phyloP scores from a whole-genome alignment of 2,888 invertebrate genomes.

The Xanthostigma xanthostigma region DNA sequence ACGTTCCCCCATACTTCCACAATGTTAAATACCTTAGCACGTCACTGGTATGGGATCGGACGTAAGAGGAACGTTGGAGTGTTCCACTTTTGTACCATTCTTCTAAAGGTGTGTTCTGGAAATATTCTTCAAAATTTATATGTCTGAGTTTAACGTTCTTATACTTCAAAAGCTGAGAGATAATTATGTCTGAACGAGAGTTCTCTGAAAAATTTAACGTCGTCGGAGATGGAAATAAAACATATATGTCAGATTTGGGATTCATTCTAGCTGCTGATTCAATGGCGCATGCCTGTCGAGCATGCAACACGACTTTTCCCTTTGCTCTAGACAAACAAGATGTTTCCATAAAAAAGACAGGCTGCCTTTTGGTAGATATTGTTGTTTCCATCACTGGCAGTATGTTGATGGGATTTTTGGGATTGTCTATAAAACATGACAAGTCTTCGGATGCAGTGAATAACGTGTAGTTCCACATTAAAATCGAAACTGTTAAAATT shows the following conservation, averaged over 20 bases:
- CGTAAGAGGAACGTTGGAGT: conserved; percentile 37
- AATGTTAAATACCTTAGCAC: conserved; percentile 47
- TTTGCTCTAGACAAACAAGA: conserved; percentile 33
- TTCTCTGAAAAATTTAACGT: conserved; percentile 19
- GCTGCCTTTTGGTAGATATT: conserved; percentile 23
- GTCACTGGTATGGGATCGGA: conserved; percentile 46
- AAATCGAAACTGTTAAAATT: no score
- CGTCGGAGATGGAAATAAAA: conserved; percentile 35
- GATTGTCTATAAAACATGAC: conserved; percentile 3
- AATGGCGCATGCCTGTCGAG: conserved; percentile 50
- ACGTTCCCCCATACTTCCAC: conserved; percentile 64
- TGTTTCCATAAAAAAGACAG: conserved; percentile 54
- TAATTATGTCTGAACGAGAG: conserved; percentile 19
- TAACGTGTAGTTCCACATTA: no score
- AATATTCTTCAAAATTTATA: conserved; percentile 34
- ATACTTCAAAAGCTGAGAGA: conserved; percentile 28
- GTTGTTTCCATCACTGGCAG: conserved; percentile 11
- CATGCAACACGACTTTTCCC: conserved; percentile 30
- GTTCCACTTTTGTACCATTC: conserved; percentile 32
- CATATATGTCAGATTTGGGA: conserved; percentile 37
- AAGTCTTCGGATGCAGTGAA: background rate
- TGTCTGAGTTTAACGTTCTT: conserved; percentile 35
- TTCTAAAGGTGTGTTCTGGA: conserved; percentile 40
- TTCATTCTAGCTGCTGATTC: conserved; percentile 51
- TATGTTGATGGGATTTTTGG: background rate